A percentile compares a stretch with the other conserved stretches of the same genome.
Evolutionary conservation across 2,888 invertebrate genomes (phyloP).

Genomic region (Lasiommata megera): DNA sequence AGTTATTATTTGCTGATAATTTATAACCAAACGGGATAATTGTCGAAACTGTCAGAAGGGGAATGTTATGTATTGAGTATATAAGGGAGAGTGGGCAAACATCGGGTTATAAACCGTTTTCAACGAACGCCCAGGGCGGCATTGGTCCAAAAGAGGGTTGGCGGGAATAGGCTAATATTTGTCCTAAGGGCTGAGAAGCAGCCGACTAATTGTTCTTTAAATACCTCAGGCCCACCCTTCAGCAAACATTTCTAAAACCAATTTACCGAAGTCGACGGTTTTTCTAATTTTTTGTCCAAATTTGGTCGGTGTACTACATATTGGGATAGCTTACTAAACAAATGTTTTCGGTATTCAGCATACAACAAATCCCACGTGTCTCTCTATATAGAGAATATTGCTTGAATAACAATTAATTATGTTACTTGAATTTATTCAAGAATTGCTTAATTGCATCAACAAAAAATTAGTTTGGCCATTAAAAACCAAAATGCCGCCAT

Average conservation of each 20-base stretch:
- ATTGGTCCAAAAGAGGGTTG: constrained; percentile 69
- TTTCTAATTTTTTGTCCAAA: constrained; percentile 47
- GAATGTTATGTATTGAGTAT: constrained; percentile 56
- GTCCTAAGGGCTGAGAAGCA: constrained; percentile 70
- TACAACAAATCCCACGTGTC: constrained; percentile 39
- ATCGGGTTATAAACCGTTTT: constrained; percentile 68
- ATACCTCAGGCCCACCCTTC: constrained; percentile 71
- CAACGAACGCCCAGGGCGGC: constrained; percentile 66
- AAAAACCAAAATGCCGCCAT: too few relatives aligned
- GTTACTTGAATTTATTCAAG: too few relatives aligned
- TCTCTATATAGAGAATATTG: not conserved
- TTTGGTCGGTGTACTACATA: constrained; percentile 30
- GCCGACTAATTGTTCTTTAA: constrained; percentile 80
- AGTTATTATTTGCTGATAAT: not conserved
- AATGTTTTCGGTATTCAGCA: constrained; percentile 52
- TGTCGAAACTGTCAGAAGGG: constrained; percentile 48
- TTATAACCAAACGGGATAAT: constrained; percentile 39
- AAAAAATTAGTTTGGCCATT: too few relatives aligned
- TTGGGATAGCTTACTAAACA: constrained; percentile 53
- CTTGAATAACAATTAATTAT: not conserved
- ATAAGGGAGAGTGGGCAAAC: constrained; percentile 69
- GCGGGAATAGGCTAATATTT: constrained; percentile 79
- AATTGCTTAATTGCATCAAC: too few relatives aligned
- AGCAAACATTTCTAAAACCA: constrained; percentile 72
- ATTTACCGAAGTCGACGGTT: constrained; percentile 65